These are phyloP conservation scores for Recurvirostra avosetta DNA, from an alignment of 2,113 vertebrate species.

Conservation along the genomic window DNA sequence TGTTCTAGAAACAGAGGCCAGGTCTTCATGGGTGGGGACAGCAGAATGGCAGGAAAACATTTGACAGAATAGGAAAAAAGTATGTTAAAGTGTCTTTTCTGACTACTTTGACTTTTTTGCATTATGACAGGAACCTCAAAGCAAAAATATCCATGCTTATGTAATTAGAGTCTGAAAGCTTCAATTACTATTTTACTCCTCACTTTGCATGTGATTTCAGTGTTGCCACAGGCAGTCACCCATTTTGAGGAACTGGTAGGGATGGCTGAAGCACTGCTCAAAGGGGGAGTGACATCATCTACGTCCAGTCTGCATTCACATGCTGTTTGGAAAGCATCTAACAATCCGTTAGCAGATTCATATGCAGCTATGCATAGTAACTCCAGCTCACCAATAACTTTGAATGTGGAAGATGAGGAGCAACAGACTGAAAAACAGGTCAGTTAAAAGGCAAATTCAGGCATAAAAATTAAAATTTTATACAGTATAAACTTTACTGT, in stretches of 20 bases:
- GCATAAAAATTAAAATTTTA: neutral
- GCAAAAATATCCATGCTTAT: neutral
- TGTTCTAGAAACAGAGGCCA: neutral
- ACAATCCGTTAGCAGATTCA: slow-evolving; percentile 63
- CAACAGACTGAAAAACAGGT: slow-evolving; percentile 69
- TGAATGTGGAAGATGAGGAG: slow-evolving; percentile 68
- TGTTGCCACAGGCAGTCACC: slow-evolving; percentile 73
- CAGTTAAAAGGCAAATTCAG: neutral
- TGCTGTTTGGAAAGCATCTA: slow-evolving; percentile 66
- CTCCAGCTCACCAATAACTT: slow-evolving; percentile 61
- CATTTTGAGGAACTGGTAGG: slow-evolving; percentile 75
- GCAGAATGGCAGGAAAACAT: neutral
- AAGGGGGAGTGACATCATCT: slow-evolving; percentile 57
- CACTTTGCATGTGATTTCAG: slow-evolving; percentile 36
- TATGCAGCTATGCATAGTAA: slow-evolving; percentile 61
- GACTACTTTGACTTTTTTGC: neutral
- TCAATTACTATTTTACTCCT: neutral
- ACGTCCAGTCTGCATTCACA: slow-evolving; percentile 20
- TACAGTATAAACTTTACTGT: neutral
- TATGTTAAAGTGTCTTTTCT: neutral
- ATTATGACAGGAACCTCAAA: neutral
- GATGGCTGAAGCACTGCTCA: slow-evolving; percentile 72
- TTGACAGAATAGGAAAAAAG: neutral
- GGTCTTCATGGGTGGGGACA: neutral
- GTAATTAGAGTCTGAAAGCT: neutral